phyloP scores from a whole-genome alignment of 2,113 vertebrate species.

The Ictidomys tridecemlineatus region DNA sequence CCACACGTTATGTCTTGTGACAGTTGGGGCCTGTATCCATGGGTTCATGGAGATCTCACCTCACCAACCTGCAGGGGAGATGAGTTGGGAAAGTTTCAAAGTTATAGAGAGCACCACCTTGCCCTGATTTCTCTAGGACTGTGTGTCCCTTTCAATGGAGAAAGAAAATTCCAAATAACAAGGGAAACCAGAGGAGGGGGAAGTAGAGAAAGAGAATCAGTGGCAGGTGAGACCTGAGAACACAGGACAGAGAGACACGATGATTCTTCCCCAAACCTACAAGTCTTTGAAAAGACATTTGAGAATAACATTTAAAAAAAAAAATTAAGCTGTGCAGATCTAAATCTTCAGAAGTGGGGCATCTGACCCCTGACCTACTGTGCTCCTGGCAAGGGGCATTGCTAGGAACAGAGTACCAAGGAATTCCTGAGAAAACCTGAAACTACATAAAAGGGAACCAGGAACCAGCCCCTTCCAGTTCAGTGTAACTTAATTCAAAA shows the following conservation, averaged over 20 bases:
- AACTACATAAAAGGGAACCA: conserved; percentile 56
- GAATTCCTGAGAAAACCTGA: conserved; percentile 62
- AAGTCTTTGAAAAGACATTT: background rate
- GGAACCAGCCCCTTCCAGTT: background rate
- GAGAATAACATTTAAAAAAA: background rate
- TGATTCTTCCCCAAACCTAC: background rate
- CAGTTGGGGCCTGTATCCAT: background rate
- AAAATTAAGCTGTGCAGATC: background rate
- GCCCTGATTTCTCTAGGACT: background rate
- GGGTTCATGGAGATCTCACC: background rate
- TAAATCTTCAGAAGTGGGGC: background rate
- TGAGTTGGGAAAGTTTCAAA: background rate
- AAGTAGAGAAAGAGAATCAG: background rate
- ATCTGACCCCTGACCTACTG: background rate
- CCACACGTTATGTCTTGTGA: background rate
- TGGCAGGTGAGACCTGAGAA: background rate
- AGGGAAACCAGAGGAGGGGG: background rate
- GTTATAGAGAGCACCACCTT: background rate
- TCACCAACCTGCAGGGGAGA: background rate
- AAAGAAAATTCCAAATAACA: conserved; percentile 29
- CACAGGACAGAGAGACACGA: background rate
- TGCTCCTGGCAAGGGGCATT: background rate
- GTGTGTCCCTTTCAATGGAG: background rate
- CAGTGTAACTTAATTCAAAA: conserved; percentile 73
- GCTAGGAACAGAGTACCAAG: background rate